Evolutionary conservation across 2,888 invertebrate species (phyloP), one percentile per base, ranked within the genome.

Genomic region (Cephonodes hylas): DNA sequence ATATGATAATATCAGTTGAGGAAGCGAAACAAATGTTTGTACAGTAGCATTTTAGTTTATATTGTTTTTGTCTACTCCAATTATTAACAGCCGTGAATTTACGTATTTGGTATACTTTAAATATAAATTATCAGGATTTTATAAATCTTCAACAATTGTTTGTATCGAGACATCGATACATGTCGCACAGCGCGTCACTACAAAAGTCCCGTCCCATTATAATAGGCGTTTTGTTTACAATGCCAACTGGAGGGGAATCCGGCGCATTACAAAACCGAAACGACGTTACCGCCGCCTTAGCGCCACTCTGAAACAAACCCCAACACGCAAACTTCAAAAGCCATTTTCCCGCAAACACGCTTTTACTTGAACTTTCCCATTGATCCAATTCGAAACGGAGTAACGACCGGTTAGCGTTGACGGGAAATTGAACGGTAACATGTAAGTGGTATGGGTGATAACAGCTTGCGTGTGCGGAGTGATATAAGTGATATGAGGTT

Each of bases 191-290:
- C 69, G 64, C 85, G 80, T 67, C 88, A 74, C 88, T 86, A 84
- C 53, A 63, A 60, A 74, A 71, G 75, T 74, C 76, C 77, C 79
- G 79, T 81, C 81, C 83, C 85, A 89, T 89, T 89, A 88, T 89
- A 89, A 89, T 87, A 88, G 89, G 88, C 89, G 89, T 90, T 90
- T 89, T 90, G 90, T 91, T 91, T 91, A 90, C 89, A 88, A 86
- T 86, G 77, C 84, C 83, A 81, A 84, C 84, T 84, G 84, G 84
- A 88, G 91, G 89, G 89, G 66, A 71, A 69, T 64, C n/a, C n/a
- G 38, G 3, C n/a, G n/a, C 70, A 59, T 62, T 42, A 63, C 64
- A 66, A 63, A 63, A 64, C 62, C 65, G 64, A 61, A 79, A 79
- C 69, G 74, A 67, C 76, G 62, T 69, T 75, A 67, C 69, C 60